phyloP scores from a whole-genome alignment of 2,888 invertebrate species.

The Lathronympha strigana region DNA sequence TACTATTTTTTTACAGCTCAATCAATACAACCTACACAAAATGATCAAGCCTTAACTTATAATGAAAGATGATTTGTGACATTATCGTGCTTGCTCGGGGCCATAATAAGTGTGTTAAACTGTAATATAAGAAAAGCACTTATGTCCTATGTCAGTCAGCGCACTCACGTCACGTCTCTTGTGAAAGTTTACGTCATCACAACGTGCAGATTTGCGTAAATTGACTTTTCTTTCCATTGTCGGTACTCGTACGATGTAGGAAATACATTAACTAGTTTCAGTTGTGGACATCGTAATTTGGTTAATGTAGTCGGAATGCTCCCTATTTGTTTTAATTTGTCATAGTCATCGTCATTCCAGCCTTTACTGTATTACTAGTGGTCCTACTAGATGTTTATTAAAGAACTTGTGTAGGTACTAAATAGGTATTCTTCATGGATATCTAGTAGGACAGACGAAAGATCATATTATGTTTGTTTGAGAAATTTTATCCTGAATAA shows the following conservation, averaged over 20 bases:
- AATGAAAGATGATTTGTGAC: slow-evolving; percentile 33
- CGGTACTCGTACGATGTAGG: slow-evolving; percentile 41
- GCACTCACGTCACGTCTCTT: slow-evolving; percentile 28
- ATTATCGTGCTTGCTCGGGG: slow-evolving; percentile 33
- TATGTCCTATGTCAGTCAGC: slow-evolving; percentile 27
- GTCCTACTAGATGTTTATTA: no score
- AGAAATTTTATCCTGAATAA: no score
- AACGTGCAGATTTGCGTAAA: slow-evolving; percentile 61
- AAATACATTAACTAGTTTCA: slow-evolving; percentile 48
- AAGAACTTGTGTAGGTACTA: no score
- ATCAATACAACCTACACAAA: background rate
- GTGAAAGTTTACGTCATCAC: slow-evolving; percentile 67
- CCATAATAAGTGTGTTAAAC: slow-evolving; percentile 35
- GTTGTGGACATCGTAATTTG: slow-evolving; percentile 29
- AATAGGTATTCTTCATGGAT: no score
- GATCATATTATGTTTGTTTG: no score
- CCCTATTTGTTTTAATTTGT: background rate
- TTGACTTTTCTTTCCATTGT: slow-evolving; percentile 53
- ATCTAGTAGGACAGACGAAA: no score
- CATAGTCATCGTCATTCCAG: no score
- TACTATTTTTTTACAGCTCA: no score
- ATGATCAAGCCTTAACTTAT: slow-evolving; percentile 23
- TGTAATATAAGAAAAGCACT: slow-evolving; percentile 32
- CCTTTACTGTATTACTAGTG: no score
- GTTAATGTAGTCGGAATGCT: background rate